Evolutionary conservation across 2,888 invertebrate genomes (phyloP).

Genomic region (Dryadula phaetusa): DNA sequence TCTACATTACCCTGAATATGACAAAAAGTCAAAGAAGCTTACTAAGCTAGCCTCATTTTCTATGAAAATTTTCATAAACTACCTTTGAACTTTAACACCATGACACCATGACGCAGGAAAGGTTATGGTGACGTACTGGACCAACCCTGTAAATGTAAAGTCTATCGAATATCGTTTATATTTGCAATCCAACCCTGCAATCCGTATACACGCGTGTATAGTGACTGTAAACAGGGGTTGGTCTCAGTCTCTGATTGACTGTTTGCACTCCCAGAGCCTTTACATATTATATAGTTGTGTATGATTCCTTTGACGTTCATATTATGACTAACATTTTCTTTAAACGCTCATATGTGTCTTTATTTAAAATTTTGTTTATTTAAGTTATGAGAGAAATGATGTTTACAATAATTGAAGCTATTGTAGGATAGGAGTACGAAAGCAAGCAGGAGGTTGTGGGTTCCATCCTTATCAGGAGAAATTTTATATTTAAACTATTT

Average conservation of each 20-base stretch:
- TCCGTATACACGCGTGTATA: background rate
- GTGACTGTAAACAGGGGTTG: conserved; percentile 8
- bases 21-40: no score
- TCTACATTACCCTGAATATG: no score
- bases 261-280: conserved; percentile 4
- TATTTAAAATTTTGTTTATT: no score
- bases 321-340: background rate
- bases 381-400: no score
- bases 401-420: no score
- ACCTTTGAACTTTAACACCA: no score
- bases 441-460: no score
- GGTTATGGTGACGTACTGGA: background rate
- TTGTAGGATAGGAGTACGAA: no score
- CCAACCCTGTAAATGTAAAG: background rate
- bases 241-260: conserved; percentile 8
- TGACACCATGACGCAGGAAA: background rate
- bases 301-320: background rate
- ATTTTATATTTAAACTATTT: no score
- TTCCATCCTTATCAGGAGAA: no score
- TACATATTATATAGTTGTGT: background rate
- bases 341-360: background rate
- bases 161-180: background rate
- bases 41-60: no score
- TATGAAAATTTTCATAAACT: no score
- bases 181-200: background rate